Base-by-base conservation (phyloP, 2,797 vertebrate genomes). In the Prionace glauca region DNA sequence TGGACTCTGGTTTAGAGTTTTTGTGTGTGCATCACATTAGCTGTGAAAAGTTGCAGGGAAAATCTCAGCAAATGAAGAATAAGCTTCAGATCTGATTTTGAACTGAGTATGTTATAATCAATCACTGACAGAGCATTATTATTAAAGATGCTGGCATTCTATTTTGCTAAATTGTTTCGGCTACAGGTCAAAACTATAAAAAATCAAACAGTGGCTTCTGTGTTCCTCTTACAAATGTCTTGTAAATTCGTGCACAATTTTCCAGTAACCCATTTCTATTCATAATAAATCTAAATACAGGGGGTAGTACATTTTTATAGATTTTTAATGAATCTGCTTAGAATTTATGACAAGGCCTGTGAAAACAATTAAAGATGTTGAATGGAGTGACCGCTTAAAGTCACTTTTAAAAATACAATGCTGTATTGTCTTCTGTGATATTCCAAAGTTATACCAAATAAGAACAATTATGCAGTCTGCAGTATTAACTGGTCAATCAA, bases 111-210 rank as follows among this genome's bases (percentile, higher is more conserved):
- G 45, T 95, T 95, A n/a, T 18, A 74, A 95, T 95, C 93, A 95
- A 56, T 95, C 71, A 32, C 93, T n/a, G 50, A 45, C 69, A 94
- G 69, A 45, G 14, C 93, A 95, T 95, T 95, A 95, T 60, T 95
- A 77, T 95, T 95, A 74, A 95, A 95, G 45, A 94, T 74, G 69
- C 26, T 94, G 93, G 29, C 71, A 50, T 95, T 95, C 56, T 71
- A 56, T 77, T 74, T 95, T 95, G n/a, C 93, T 50, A 74, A 74
- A 50, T 74, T 95, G 71, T 45, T 95, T 95, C 74, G 93, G 26
- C 71, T 95, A 77, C 69, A 77, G 45, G 45, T 95, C 93, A 95
- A 95, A 95, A 95, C 93, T 95, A 95, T 95, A 95, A 95, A 95
- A 95, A 77, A 18, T 95, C 71, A 77, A 95, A 95, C 71, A 95